Conservation (phyloP, 2,888 invertebrate species). For the Andrena camellia region DNA sequence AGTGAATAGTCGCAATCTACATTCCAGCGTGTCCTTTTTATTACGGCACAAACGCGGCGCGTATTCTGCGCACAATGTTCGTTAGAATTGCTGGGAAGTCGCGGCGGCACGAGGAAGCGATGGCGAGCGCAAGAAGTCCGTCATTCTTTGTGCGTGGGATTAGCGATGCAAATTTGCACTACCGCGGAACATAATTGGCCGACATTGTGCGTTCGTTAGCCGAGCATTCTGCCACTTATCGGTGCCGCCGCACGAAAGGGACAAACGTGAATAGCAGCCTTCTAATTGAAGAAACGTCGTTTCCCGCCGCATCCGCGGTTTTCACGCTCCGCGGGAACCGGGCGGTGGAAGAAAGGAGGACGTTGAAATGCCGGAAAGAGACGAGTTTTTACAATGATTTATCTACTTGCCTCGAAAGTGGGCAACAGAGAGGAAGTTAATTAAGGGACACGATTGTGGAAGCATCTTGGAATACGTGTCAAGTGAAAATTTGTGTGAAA, state of each 20-base stretch:
- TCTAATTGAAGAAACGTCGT: constrained; percentile 52
- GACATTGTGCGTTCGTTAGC: constrained; percentile 78
- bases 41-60: constrained; percentile 10
- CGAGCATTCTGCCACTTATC: constrained; percentile 70
- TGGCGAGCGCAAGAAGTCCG: constrained; percentile 56
- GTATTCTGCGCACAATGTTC: constrained; percentile 45
- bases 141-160: constrained; percentile 71
- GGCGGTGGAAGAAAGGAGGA: constrained; percentile 34
- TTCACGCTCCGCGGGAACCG: constrained; percentile 53
- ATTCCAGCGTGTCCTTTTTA: constrained; percentile 15
- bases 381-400: background rate
- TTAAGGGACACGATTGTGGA: constrained; percentile 27
- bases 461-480: background rate
- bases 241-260: constrained; percentile 40
- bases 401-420: background rate
- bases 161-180: constrained; percentile 76
- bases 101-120: constrained; percentile 25
- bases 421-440: constrained; percentile 19
- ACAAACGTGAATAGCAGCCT: constrained; percentile 52
- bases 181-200: constrained; percentile 74
- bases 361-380: constrained; percentile 28
- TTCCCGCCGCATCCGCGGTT: constrained; percentile 49
- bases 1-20: constrained; percentile 18
- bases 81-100: constrained; percentile 63
- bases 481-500: constrained; percentile 30